A percentile compares a stretch with the other conserved stretches of the same genome.
Conservation (phyloP, 2,113 vertebrate genomes). For the Microcebus murinus region DNA sequence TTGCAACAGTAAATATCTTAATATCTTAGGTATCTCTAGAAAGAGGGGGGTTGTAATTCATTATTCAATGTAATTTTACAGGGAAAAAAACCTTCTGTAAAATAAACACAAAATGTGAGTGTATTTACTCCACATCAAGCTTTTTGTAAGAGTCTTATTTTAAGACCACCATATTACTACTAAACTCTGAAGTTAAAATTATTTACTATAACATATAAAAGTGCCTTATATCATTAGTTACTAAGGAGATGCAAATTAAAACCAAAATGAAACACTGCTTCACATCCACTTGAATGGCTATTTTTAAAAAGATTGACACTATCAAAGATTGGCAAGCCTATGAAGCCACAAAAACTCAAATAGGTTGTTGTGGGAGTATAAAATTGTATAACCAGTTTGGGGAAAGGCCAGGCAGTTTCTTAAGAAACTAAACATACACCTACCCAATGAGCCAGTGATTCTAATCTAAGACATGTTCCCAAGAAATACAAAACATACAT, state of each 20-base stretch:
- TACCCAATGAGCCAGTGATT: background rate
- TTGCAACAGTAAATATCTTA: background rate
- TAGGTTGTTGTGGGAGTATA: background rate
- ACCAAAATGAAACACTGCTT: background rate
- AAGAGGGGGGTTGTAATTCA: background rate
- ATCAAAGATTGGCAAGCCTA: background rate
- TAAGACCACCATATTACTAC: background rate
- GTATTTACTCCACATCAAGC: background rate
- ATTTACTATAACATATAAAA: background rate
- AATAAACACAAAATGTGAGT: background rate
- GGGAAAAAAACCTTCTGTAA: background rate
- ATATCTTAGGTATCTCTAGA: background rate
- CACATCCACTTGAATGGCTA: background rate
- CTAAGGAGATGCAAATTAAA: background rate
- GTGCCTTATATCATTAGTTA: background rate
- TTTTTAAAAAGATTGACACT: background rate
- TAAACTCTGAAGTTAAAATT: background rate
- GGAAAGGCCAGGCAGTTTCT: background rate
- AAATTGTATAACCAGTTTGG: background rate
- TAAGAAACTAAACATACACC: background rate
- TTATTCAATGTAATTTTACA: background rate
- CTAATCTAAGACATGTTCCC: background rate
- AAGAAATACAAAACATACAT: background rate
- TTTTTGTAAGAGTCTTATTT: background rate
- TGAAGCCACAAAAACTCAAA: background rate